Conservation (phyloP, 2,113 vertebrate species). For the Microtus ochrogaster region DNA sequence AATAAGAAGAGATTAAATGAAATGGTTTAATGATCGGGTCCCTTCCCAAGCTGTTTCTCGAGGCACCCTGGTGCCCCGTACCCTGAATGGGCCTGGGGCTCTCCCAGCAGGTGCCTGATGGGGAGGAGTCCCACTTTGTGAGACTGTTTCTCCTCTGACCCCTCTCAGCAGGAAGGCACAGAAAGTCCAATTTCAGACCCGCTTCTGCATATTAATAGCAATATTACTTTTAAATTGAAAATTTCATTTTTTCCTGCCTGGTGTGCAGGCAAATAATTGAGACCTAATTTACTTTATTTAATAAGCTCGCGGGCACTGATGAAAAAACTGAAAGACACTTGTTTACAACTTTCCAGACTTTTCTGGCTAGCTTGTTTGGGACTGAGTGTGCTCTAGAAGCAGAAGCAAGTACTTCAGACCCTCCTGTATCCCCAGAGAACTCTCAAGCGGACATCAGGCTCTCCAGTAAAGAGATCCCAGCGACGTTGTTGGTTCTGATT, state of each 20-base stretch:
- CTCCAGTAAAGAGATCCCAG: fast-evolving
- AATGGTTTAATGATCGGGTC: not conserved
- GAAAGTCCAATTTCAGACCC: constrained; percentile 49
- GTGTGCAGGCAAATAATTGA: constrained; percentile 76
- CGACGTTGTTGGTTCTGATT: not conserved
- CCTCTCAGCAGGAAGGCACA: not conserved
- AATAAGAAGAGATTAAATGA: not conserved
- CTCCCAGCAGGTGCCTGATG: fast-evolving
- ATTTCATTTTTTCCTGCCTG: constrained; percentile 72
- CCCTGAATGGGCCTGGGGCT: not conserved
- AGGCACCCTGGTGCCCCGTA: not conserved
- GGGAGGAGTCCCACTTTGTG: not conserved
- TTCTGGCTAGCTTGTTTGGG: not conserved
- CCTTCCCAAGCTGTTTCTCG: constrained; percentile 40
- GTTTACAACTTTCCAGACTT: constrained; percentile 37
- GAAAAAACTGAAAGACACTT: constrained; percentile 10
- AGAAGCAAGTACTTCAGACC: not conserved
- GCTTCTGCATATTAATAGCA: constrained; percentile 70
- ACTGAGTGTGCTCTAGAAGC: not conserved
- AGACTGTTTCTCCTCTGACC: not conserved
- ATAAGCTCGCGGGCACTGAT: constrained; percentile 66
- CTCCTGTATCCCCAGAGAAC: not conserved
- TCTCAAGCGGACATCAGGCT: fast-evolving
- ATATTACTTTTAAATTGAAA: constrained; percentile 70
- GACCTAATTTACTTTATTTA: constrained; percentile 81